phyloP scores from a whole-genome alignment of 2,113 vertebrate genomes.

The Callionymus lyra region DNA sequence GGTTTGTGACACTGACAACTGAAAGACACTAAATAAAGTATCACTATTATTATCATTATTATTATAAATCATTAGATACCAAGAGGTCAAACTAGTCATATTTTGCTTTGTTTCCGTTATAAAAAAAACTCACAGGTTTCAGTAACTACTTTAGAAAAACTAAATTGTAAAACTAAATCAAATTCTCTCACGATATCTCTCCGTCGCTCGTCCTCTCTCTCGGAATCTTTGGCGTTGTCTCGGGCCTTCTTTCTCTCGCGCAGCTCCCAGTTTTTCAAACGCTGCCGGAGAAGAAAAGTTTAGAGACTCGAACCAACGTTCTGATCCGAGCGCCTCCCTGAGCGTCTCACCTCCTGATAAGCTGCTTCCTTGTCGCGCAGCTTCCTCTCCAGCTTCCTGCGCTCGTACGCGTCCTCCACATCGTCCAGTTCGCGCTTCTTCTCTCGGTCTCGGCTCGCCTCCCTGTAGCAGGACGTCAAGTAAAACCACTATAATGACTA shows the following conservation, averaged over 20 bases:
- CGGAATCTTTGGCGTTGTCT: constrained; percentile 89
- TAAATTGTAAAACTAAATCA: too few species aligned
- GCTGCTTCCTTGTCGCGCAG: constrained; percentile 94
- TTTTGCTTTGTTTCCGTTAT: too few species aligned
- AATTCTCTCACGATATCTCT: constrained; percentile 78
- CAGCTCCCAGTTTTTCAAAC: constrained; percentile 98
- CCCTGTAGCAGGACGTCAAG: constrained; percentile 59
- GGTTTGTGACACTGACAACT: too few species aligned
- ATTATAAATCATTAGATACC: too few species aligned
- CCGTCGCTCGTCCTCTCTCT: constrained; percentile 89
- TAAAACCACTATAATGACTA: too few species aligned
- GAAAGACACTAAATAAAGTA: too few species aligned
- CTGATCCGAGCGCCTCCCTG: not conserved
- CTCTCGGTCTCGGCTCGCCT: constrained; percentile 81
- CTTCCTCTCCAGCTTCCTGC: constrained; percentile 89
- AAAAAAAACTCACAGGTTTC: not conserved
- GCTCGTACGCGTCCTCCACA: constrained; percentile 91
- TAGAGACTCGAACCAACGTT: not conserved
- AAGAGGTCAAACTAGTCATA: too few species aligned
- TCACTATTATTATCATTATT: too few species aligned
- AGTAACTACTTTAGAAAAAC: too few species aligned
- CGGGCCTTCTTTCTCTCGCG: constrained; percentile 92
- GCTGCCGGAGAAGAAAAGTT: constrained; percentile 42
- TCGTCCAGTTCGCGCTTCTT: constrained; percentile 94
- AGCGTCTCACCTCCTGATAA: constrained; percentile 84